Conservation (phyloP, 2,113 vertebrate species). For the Rallus limicola region DNA sequence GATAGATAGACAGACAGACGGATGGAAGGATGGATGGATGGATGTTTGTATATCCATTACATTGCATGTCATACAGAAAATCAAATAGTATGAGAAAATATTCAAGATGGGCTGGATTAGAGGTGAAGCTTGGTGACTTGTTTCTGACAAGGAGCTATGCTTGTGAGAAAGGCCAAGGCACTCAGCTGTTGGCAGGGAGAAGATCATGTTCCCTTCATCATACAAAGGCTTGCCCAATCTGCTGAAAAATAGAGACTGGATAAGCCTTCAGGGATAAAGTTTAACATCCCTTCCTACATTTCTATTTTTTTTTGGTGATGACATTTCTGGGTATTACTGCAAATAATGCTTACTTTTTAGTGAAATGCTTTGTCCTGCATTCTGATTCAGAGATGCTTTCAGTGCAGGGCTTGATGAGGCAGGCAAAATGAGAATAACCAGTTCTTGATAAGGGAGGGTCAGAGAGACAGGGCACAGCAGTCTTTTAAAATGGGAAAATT, state of each 20-base stretch:
- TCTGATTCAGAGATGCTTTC: conserved; percentile 11
- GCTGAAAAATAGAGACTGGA: neutral
- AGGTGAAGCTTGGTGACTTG: neutral
- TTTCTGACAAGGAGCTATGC: neutral
- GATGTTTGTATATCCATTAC: neutral
- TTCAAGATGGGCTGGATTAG: too few relatives aligned
- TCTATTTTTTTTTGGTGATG: neutral
- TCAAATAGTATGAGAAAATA: neutral
- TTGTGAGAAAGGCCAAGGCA: neutral
- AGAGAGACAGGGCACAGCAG: conserved; percentile 36
- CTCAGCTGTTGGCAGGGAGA: fast-evolving
- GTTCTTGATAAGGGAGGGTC: conserved; percentile 60
- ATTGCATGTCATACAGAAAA: neutral
- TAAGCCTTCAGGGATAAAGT: neutral
- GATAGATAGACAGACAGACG: neutral
- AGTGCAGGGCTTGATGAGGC: conserved; percentile 7
- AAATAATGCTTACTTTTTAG: conserved; percentile 3
- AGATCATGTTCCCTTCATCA: neutral
- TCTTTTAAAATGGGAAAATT: conserved; percentile 48
- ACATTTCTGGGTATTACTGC: neutral
- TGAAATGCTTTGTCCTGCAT: conserved; percentile 2
- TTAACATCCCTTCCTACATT: neutral
- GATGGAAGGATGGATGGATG: too few relatives aligned
- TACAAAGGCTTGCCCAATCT: neutral
- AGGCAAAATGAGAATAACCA: conserved; percentile 43